phyloP scores from a whole-genome alignment of 1,140 invertebrate genomes.

The Papilio aristodemus region DNA sequence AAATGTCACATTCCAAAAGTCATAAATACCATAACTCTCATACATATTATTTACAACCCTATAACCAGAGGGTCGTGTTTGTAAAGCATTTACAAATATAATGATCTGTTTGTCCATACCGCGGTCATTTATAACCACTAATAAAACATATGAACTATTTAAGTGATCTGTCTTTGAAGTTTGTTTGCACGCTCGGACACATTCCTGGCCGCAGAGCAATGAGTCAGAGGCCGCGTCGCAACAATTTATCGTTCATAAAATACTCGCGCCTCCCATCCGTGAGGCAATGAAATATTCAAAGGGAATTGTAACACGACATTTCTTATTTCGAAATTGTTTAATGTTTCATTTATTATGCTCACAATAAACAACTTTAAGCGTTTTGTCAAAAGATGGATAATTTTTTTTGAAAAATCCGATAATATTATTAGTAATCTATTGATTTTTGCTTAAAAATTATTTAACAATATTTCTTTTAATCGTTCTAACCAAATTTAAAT shows the following conservation, averaged over 20 bases:
- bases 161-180: conserved; percentile 32
- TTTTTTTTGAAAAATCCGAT: too few relatives aligned
- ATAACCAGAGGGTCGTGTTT: conserved; percentile 28
- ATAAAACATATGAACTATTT: conserved; percentile 44
- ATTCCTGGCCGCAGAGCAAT: conserved; percentile 45
- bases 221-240: conserved; percentile 51
- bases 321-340: neutral
- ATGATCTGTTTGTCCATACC: conserved; percentile 43
- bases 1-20: conserved; percentile 23
- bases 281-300: conserved; percentile 3
- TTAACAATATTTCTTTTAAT: too few relatives aligned
- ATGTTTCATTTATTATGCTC: neutral
- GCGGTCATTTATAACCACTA: conserved; percentile 45
- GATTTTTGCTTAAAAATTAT: too few relatives aligned
- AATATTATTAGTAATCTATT: too few relatives aligned
- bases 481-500: too few relatives aligned
- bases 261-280: conserved; percentile 29
- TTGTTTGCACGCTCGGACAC: conserved; percentile 54
- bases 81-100: conserved; percentile 41
- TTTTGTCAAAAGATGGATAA: too few relatives aligned
- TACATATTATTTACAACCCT: conserved; percentile 38
- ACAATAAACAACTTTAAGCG: too few relatives aligned
- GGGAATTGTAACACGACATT: neutral
- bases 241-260: conserved; percentile 43
- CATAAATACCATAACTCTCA: conserved; percentile 20